Percentiles rank a stretch among this genome's conserved stretches.
Evolutionary conservation across 1,140 invertebrate genomes (phyloP).

Genomic region (Diprion similis): DNA sequence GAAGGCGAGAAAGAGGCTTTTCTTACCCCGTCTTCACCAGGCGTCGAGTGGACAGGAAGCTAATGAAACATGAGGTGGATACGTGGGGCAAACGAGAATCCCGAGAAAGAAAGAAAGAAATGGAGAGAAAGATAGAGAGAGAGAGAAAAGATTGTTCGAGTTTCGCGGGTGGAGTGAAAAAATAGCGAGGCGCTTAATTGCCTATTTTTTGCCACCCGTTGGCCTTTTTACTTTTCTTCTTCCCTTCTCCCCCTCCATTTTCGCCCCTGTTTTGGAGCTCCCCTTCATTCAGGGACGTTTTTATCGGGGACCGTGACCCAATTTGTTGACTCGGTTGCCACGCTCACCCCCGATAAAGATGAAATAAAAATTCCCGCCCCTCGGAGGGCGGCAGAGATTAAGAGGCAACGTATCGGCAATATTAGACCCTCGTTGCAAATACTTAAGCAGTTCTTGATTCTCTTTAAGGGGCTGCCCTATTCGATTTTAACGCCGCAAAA

Average conservation of each 20-base stretch:
- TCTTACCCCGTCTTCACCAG: no score
- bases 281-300: background rate
- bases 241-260: background rate
- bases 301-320: constrained; percentile 1
- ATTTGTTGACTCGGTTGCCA: background rate
- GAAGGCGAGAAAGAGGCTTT: no score
- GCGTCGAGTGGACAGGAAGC: no score
- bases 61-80: no score
- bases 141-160: no score
- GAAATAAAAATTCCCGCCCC: background rate
- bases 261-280: background rate
- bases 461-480: no score
- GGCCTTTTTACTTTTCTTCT: background rate
- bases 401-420: background rate
- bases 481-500: no score
- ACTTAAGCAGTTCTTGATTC: background rate
- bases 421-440: background rate
- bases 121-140: no score
- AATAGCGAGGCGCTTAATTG: background rate
- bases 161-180: no score
- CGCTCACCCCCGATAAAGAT: background rate
- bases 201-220: background rate
- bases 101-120: no score
- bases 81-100: no score
- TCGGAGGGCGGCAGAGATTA: background rate